These are phyloP conservation scores for Drosophila subpulchrella DNA, from an alignment of 1,140 invertebrate genomes.

Conservation along the genomic window DNA sequence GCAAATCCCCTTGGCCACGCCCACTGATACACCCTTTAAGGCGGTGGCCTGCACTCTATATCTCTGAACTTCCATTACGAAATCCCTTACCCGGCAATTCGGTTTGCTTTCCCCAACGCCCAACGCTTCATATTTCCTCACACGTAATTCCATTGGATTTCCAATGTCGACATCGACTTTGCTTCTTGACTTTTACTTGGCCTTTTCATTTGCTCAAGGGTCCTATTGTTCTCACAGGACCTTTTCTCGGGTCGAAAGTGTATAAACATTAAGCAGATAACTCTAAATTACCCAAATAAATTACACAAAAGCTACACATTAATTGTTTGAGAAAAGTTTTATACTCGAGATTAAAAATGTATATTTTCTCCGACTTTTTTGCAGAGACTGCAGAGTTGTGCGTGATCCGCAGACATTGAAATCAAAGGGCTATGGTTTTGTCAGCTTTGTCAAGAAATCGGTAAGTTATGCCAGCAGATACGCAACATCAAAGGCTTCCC, in stretches of 20 bases:
- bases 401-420: conserved; percentile 99
- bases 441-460: conserved; percentile 99
- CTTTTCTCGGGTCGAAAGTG: conserved; percentile 19
- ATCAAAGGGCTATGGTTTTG: conserved; percentile 99
- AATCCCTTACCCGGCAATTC: conserved; percentile 43
- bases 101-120: conserved; percentile 31
- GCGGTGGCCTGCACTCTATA: conserved; percentile 50
- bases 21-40: conserved; percentile 60
- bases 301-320: conserved; percentile 21
- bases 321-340: conserved; percentile 28
- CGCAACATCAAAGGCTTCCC: conserved; percentile 44
- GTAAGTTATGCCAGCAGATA: conserved; percentile 87
- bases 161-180: conserved; percentile 46
- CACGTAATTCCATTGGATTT: conserved; percentile 71
- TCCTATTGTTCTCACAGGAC: background rate
- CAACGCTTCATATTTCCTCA: conserved; percentile 68
- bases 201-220: conserved; percentile 38
- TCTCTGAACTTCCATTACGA: conserved; percentile 53
- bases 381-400: conserved; percentile 99
- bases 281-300: conserved; percentile 45
- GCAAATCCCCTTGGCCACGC: conserved; percentile 69
- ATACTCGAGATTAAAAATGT: conserved; percentile 26
- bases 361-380: conserved; percentile 84
- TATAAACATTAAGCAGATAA: conserved; percentile 37
- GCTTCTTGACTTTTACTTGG: conserved; percentile 47